phyloP scores from a whole-genome alignment of 2,113 vertebrate species.

The Rallus limicola region DNA sequence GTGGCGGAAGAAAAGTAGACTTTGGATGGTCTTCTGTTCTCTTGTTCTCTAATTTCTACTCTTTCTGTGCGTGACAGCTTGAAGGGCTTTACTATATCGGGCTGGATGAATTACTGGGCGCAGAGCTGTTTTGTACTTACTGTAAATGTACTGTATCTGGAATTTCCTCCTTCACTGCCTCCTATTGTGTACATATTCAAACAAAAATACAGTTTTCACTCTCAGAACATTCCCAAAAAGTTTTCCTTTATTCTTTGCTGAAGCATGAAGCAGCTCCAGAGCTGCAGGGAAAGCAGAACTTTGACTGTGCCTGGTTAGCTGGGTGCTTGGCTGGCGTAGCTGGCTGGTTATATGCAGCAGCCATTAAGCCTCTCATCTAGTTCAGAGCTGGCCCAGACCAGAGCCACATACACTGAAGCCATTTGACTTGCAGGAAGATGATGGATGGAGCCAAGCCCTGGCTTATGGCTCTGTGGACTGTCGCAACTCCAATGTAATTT shows the following conservation, averaged over 20 bases:
- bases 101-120: not conserved
- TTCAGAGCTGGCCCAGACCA: not conserved
- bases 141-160: not conserved
- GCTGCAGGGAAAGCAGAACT: not conserved
- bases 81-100: not conserved
- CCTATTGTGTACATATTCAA: not conserved
- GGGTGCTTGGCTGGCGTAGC: not conserved
- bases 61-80: not conserved
- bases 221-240: not conserved
- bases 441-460: not conserved
- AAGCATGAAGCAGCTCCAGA: not conserved
- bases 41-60: not conserved
- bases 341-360: not conserved
- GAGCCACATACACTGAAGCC: not conserved
- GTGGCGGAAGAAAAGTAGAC: not conserved
- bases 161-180: not conserved
- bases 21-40: not conserved
- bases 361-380: not conserved
- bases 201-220: not conserved
- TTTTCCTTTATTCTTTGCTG: not conserved
- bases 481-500: not conserved
- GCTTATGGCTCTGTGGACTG: not conserved
- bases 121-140: not conserved
- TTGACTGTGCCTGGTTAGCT: not conserved
- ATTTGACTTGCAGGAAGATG: not conserved